Evolutionary conservation across 2,113 vertebrate genomes (phyloP), one percentile per base, ranked within the genome.

Genomic region (Amia ocellicauda): DNA sequence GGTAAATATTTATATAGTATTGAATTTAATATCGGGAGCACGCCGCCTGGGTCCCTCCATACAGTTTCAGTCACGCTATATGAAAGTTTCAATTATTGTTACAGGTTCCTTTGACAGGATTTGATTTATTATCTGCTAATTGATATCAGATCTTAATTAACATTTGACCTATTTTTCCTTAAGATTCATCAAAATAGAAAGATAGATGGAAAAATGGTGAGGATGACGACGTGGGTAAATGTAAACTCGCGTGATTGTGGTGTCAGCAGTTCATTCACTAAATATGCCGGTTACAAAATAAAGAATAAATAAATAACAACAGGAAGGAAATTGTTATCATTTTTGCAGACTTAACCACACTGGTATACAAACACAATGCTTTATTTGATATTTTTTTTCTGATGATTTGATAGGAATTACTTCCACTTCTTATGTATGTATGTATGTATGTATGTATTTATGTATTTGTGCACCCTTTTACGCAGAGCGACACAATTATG

Each of bases 1-100:
- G 27, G 72, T 80, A 76, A 84, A 84, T 89, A 86, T 88, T 89
- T 88, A 74, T 66, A 82, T 45, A 88, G 83, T 73, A 67, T 83
- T 58, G 66, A 52, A 64, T 86, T 85, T 85, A 78, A 86, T 78
- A 56, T 50, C 61, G 51, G 71, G 61, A 71, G 71, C 54, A 72
- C 74, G 79, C 75, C 66, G 68, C 55, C 52, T 31, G 40, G 20
- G 29, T 63, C 69, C 69, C 60, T 47, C 8, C 2, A 13, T 2
- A 14, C 63, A 61, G 68, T 31, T 42, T 24, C 61, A 68, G 65
- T 76, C 74, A 75, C 63, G 73, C 70, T 52, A 63, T 74, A 57
- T 68, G 26, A 50, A 83, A 41, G 76, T 64, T 73, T 43, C 70
- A 81, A 77, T 75, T 36, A 69, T 66, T 76, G 63, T 64, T 68